Base-by-base conservation (phyloP, 92 coral and sea anemone species). In the Chrysogorgia sp. region DNA sequence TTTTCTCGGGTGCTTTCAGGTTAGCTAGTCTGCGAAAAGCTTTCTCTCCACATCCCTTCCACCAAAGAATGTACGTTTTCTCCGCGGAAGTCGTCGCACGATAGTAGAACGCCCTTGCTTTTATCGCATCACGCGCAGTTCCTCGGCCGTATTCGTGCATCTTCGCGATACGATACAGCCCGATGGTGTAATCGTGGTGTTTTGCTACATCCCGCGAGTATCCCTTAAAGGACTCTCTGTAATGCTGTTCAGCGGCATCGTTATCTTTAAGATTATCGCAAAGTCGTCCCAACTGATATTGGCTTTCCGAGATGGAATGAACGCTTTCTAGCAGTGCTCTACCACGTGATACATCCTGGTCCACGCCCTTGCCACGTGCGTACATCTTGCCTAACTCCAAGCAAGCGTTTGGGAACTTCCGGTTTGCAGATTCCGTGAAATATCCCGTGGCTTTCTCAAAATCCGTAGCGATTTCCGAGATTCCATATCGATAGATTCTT, bases 141-240 rank as follows among this genome's bases (percentile, higher is more conserved):
- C 79, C 79, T 32, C 79, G 65, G 30, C 79, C 79, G 37, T 35
- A 17, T 31, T 72, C 79, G 79, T 72, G 52, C 79, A 72, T 72
- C 65, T 72, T 72, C 48, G 79, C 79, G 34, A 72, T 56, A 13
- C 79, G 79, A 72, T 72, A 52, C 19, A 72, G 53, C 40, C 79
- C 79, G 79, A 72, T 72, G 43, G 79, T 72, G 52, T 72, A 72
- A 53, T 72, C 79, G 50, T 72, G 79, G 23, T 72, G 79, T 56
- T 72, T 72, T 52, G 79, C 45, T 65, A 72, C 79, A 40, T 72
- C 79, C 29, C 79, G 79, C 30, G 79, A 72, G 50, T 72, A 72
- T 9, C 79, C 30, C 55, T 72, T 72, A 64, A 72, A 53, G 48
- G 79, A 58, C 33, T 72, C 32, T 56, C 22, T 72, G 79, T 72